Evolutionary conservation across 1,140 invertebrate genomes (phyloP).

Genomic region (Trinorchestia longiramus): DNA sequence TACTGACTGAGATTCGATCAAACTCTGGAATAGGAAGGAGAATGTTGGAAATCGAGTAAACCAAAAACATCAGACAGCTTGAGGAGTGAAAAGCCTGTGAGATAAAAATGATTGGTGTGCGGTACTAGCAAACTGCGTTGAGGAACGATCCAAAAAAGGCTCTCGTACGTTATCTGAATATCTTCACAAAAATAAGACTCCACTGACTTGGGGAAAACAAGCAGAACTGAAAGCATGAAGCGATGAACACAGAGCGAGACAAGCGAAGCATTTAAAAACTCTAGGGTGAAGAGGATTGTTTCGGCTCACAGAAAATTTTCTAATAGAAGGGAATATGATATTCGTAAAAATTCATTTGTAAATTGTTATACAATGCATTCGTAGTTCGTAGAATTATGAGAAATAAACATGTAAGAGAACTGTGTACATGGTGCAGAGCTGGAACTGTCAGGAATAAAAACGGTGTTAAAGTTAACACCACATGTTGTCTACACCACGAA

Average conservation of each 20-base stretch:
- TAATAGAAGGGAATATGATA: neutral
- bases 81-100: neutral
- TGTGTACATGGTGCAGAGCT: neutral
- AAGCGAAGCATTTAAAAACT: neutral
- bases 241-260: neutral
- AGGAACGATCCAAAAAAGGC: neutral
- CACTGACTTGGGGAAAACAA: neutral
- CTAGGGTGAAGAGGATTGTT: neutral
- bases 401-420: neutral
- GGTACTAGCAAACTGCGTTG: neutral
- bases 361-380: neutral
- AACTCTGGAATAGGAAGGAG: neutral
- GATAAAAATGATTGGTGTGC: neutral
- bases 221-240: neutral
- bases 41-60: neutral
- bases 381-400: neutral
- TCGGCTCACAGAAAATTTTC: neutral
- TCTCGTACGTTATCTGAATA: neutral
- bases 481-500: no score
- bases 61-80: neutral
- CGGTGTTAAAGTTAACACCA: neutral
- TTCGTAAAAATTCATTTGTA: neutral
- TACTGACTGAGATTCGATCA: neutral
- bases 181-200: neutral
- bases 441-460: neutral